phyloP scores from a whole-genome alignment of 37 sponge, comb jelly and placozoan species.

The Hormiphora californensis region DNA sequence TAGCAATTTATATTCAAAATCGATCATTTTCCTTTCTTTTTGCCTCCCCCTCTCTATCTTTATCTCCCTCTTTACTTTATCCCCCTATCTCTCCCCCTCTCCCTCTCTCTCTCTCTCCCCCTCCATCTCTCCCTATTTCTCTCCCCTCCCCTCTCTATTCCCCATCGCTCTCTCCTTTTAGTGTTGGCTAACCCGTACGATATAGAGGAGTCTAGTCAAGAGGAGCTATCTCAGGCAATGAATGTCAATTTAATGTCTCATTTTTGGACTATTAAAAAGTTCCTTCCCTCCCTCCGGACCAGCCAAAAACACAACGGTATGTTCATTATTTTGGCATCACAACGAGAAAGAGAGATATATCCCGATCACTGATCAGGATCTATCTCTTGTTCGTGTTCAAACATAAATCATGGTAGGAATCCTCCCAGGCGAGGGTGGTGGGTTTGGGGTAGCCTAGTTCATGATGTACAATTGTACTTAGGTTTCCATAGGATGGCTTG shows the following conservation, averaged over 20 bases:
- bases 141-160: not conserved
- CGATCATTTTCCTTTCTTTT: not conserved
- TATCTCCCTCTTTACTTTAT: not conserved
- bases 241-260: constrained; percentile 18
- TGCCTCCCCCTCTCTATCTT: not conserved
- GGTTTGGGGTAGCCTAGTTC: too few relatives aligned
- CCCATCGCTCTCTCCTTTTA: not conserved
- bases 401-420: too few relatives aligned
- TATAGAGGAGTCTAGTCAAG: constrained; percentile 19
- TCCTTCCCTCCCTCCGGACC: not conserved
- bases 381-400: too few relatives aligned
- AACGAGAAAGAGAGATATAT: too few relatives aligned
- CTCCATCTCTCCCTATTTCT: not conserved
- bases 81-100: not conserved
- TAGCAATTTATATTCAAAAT: not conserved
- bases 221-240: not conserved
- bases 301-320: not conserved
- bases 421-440: too few relatives aligned
- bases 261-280: constrained; percentile 3
- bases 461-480: too few relatives aligned
- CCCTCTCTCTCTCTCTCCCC: not conserved
- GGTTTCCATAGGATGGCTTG: too few relatives aligned
- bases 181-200: constrained; percentile 33
- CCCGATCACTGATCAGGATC: too few relatives aligned
- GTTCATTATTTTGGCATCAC: not conserved